Evolutionary conservation across 1,140 invertebrate species (phyloP).

Genomic region (Eciton burchellii): DNA sequence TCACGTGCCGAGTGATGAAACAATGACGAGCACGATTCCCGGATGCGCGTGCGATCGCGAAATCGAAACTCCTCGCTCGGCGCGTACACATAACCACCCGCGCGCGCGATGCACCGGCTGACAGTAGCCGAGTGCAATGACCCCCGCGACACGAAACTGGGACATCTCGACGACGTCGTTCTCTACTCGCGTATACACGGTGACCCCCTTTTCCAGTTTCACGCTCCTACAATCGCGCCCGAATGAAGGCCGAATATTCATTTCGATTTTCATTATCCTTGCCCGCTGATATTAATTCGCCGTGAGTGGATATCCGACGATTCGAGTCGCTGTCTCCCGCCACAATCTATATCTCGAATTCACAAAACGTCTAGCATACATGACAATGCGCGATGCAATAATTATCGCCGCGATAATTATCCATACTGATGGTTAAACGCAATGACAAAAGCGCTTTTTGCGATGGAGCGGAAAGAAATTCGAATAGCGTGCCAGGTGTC

Average conservation of each 20-base stretch:
- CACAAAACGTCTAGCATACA: too few relatives aligned
- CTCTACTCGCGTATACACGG: constrained; percentile 63
- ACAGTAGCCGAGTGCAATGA: constrained; percentile 67
- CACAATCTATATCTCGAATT: background rate
- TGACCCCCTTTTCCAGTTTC: constrained; percentile 71
- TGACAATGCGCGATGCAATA: constrained; percentile 3
- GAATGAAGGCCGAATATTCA: constrained; percentile 49
- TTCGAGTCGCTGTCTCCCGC: background rate
- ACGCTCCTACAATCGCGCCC: constrained; percentile 38
- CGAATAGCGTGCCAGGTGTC: too few relatives aligned
- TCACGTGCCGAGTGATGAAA: constrained; percentile 17
- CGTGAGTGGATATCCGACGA: constrained; percentile 10
- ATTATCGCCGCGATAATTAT: constrained; percentile 49
- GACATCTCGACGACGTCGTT: constrained; percentile 71
- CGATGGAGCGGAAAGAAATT: background rate
- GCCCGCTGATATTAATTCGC: background rate
- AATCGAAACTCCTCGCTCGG: constrained; percentile 60
- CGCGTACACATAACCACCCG: background rate
- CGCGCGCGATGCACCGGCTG: constrained; percentile 46
- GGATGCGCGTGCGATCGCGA: constrained; percentile 68
- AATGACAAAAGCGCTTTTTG: background rate
- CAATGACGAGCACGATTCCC: constrained; percentile 56
- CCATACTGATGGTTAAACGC: too few relatives aligned
- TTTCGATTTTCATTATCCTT: constrained; percentile 61
- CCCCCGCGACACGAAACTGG: constrained; percentile 67